Evolutionary conservation across 2,888 invertebrate genomes (phyloP).

Genomic region (Agrilus mali): DNA sequence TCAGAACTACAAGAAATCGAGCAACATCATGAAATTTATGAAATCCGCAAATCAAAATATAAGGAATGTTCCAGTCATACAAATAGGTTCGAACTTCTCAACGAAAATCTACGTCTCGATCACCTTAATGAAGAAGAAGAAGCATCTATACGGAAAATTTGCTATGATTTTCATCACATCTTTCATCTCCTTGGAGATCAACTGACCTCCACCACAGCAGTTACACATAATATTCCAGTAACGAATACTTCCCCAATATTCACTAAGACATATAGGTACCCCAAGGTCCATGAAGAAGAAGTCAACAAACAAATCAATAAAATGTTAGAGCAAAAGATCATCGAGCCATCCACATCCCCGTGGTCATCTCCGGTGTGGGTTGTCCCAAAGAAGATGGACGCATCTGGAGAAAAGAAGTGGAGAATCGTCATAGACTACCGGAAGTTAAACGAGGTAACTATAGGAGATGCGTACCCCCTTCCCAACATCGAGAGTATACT

Average conservation of each 20-base stretch:
- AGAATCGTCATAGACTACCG: slow-evolving; percentile 25
- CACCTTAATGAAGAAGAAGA: slow-evolving; percentile 10
- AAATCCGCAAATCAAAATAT: too few relatives aligned
- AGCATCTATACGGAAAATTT: slow-evolving; percentile 3
- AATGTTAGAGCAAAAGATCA: slow-evolving; percentile 20
- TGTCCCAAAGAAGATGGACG: slow-evolving; percentile 1
- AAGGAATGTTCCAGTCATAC: too few relatives aligned
- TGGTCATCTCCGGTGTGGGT: slow-evolving; percentile 11
- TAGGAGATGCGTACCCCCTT: slow-evolving; percentile 21
- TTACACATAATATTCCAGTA: slow-evolving; percentile 24
- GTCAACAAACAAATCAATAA: slow-evolving; percentile 22
- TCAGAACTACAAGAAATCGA: too few relatives aligned
- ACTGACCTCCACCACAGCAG: slow-evolving; percentile 12
- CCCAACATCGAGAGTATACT: slow-evolving; percentile 22
- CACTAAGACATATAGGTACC: slow-evolving; percentile 24
- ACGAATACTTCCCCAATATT: slow-evolving; percentile 18
- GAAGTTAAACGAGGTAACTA: slow-evolving; percentile 23
- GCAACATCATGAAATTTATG: too few relatives aligned
- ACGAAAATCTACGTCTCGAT: not conserved
- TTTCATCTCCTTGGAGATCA: slow-evolving; percentile 12
- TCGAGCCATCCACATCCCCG: slow-evolving; percentile 14
- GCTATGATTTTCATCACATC: slow-evolving; percentile 6
- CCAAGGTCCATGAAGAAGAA: slow-evolving; percentile 21
- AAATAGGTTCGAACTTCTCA: too few relatives aligned
- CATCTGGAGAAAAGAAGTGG: slow-evolving; percentile 16